These are phyloP conservation scores for Sthenelais limicola DNA, from an alignment of 2,888 invertebrate species.

Conservation along the genomic window DNA sequence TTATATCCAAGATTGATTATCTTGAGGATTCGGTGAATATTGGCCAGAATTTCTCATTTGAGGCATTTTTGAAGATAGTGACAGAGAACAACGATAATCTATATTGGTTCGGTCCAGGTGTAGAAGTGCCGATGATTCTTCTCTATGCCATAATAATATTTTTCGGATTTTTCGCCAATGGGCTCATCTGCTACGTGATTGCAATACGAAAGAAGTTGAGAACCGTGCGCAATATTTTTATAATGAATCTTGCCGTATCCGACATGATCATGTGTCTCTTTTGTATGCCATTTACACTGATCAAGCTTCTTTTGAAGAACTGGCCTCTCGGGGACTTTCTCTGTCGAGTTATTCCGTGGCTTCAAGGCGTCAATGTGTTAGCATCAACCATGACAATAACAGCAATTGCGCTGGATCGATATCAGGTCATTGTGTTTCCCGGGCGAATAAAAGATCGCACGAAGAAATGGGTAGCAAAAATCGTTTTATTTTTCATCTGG, in stretches of 20 bases:
- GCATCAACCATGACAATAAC: conserved; percentile 66
- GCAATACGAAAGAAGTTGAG: conserved; percentile 52
- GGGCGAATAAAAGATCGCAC: conserved; percentile 38
- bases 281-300: conserved; percentile 64
- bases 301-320: conserved; percentile 61
- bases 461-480: conserved; percentile 46
- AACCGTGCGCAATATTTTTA: conserved; percentile 59
- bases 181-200: conserved; percentile 59
- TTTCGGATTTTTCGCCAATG: conserved; percentile 57
- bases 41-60: conserved; percentile 41
- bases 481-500: conserved; percentile 59
- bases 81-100: conserved; percentile 37
- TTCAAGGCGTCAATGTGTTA: conserved; percentile 64
- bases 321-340: conserved; percentile 62
- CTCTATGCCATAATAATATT: conserved; percentile 43
- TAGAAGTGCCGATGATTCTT: conserved; percentile 42
- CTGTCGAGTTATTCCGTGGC: conserved; percentile 59
- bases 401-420: conserved; percentile 64
- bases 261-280: conserved; percentile 63
- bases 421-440: conserved; percentile 60
- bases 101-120: conserved; percentile 41
- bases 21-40: conserved; percentile 33
- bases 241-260: conserved; percentile 62
- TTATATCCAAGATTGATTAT: conserved; percentile 27
- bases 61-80: conserved; percentile 41